Conservation (phyloP, 1,140 invertebrate species). For the Sinella curviseta region DNA sequence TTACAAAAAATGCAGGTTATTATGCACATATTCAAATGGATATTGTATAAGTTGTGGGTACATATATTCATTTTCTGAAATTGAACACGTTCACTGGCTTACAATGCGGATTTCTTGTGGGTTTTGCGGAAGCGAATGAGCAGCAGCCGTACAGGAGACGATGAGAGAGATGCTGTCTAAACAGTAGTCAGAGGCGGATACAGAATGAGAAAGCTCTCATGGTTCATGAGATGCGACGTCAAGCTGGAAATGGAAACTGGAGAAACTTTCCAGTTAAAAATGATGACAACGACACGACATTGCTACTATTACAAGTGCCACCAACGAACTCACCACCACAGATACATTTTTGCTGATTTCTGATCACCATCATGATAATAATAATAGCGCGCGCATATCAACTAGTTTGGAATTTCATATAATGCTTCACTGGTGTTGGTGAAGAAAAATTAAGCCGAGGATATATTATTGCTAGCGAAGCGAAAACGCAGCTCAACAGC, state of each 20-base stretch:
- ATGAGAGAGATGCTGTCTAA: neutral
- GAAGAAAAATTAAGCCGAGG: neutral
- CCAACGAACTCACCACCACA: no score
- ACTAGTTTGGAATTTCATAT: neutral
- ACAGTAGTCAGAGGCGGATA: no score
- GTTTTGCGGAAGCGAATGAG: slow-evolving; percentile 12
- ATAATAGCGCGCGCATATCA: no score
- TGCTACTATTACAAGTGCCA: no score
- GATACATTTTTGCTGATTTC: no score
- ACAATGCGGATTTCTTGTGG: neutral
- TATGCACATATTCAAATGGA: no score
- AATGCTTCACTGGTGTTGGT: slow-evolving; percentile 13
- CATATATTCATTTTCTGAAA: neutral
- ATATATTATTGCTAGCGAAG: neutral
- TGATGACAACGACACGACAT: neutral
- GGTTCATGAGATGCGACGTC: no score
- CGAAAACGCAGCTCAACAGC: slow-evolving; percentile 5
- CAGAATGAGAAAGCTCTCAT: no score
- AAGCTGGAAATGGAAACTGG: neutral
- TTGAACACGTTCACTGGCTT: slow-evolving; percentile 11
- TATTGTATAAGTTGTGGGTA: no score
- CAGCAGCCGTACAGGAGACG: neutral
- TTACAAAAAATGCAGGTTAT: no score
- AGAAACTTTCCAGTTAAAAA: neutral
- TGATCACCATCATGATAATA: no score